Evolutionary conservation across 2,888 invertebrate species (phyloP).

Genomic region (Agriotes lineatus): DNA sequence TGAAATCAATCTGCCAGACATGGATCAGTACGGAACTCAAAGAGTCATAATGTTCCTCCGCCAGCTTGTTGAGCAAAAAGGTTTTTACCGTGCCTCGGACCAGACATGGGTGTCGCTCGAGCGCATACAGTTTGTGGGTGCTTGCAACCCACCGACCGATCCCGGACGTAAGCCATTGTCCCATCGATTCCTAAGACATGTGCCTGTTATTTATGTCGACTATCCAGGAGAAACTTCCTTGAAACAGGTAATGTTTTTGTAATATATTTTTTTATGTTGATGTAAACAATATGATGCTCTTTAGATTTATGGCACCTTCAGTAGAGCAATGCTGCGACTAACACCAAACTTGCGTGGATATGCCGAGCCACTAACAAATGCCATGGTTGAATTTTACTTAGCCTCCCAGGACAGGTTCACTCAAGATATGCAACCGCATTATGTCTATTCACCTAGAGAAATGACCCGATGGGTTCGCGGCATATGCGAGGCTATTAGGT

Average conservation of each 20-base stretch:
- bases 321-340: conserved; percentile 96
- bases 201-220: conserved; percentile 99
- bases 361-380: conserved; percentile 96
- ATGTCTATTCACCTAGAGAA: conserved; percentile 98
- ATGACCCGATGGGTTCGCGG: conserved; percentile 99
- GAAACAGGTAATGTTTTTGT: conserved; percentile 77
- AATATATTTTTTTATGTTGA: neutral
- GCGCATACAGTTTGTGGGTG: conserved; percentile 99
- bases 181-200: conserved; percentile 86
- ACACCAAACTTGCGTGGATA: conserved; percentile 92
- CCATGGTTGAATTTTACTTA: conserved; percentile 99
- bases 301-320: conserved; percentile 98
- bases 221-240: conserved; percentile 98
- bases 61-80: conserved; percentile 96
- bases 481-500: conserved; percentile 96
- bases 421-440: conserved; percentile 99
- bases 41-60: conserved; percentile 99
- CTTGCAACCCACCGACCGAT: conserved; percentile 99
- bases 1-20: conserved; percentile 99
- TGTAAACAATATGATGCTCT: conserved; percentile 45
- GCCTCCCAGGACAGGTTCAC: conserved; percentile 98
- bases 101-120: conserved; percentile 98
- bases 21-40: conserved; percentile 98
- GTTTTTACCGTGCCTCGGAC: conserved; percentile 91
- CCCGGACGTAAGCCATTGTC: conserved; percentile 97